Conservation (phyloP, 2,888 invertebrate species). For the Polylopha cassiicola region DNA sequence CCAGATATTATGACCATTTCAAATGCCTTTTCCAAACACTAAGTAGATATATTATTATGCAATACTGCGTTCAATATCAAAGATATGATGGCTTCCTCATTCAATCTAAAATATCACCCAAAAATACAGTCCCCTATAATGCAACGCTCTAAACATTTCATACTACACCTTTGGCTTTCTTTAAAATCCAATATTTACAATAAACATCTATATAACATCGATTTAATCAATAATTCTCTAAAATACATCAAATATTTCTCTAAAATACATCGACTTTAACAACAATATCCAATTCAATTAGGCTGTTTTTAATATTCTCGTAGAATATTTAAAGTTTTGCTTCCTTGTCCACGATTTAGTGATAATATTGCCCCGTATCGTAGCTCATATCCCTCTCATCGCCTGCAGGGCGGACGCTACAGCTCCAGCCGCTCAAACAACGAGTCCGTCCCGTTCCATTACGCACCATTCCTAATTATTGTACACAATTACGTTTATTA, state of each 20-base stretch:
- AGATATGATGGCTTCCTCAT: slow-evolving; percentile 65
- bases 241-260: slow-evolving; percentile 76
- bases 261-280: slow-evolving; percentile 76
- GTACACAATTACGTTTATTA: slow-evolving; percentile 6
- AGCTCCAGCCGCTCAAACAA: slow-evolving; percentile 18
- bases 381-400: slow-evolving; percentile 25
- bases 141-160: slow-evolving; percentile 60
- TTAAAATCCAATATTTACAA: slow-evolving; percentile 69
- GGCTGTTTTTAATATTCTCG: slow-evolving; percentile 59
- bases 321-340: slow-evolving; percentile 53
- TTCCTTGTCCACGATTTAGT: slow-evolving; percentile 27
- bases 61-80: slow-evolving; percentile 58
- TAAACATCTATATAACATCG: slow-evolving; percentile 77
- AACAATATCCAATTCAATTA: slow-evolving; percentile 66
- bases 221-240: slow-evolving; percentile 75
- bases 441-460: slow-evolving; percentile 13
- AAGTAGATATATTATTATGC: slow-evolving; percentile 34
- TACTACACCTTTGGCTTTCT: slow-evolving; percentile 51
- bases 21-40: slow-evolving; percentile 26
- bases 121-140: slow-evolving; percentile 75
- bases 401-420: slow-evolving; percentile 14
- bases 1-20: slow-evolving; percentile 39
- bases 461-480: slow-evolving; percentile 9
- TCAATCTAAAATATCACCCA: slow-evolving; percentile 70
- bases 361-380: slow-evolving; percentile 42